Conservation (phyloP, 2,797 vertebrate species). For the Loriculus beryllinus region DNA sequence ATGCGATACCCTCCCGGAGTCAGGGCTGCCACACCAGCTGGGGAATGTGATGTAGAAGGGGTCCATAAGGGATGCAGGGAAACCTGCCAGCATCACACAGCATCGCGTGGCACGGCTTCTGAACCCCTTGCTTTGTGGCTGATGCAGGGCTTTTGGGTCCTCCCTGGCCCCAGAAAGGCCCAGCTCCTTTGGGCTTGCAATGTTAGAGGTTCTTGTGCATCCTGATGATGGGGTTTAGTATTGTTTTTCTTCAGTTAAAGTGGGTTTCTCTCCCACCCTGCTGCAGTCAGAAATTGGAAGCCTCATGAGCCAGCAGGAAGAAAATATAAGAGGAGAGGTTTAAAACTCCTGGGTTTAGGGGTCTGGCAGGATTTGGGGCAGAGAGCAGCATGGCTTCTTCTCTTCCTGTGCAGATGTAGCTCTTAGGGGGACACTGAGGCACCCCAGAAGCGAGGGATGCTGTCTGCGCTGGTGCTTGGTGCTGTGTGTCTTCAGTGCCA, state of each 20-base stretch:
- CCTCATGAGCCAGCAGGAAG: background rate
- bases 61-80: background rate
- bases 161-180: background rate
- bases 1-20: background rate
- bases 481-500: rapidly evolving
- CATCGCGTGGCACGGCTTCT: rapidly evolving
- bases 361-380: background rate
- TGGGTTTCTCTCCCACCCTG: background rate
- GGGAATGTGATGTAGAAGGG: rapidly evolving
- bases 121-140: background rate
- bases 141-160: background rate
- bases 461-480: background rate
- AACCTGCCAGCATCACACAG: background rate
- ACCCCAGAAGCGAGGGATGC: background rate
- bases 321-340: background rate
- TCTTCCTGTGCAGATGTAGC: background rate
- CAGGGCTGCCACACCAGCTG: background rate
- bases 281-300: background rate
- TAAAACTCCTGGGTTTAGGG: background rate
- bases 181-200: background rate
- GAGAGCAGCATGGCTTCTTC: background rate
- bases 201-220: background rate
- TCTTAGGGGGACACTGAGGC: background rate
- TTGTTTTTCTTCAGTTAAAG: background rate
- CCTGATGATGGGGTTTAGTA: background rate